These are phyloP conservation scores for Graphium colonna DNA, from an alignment of 2,888 invertebrate species.

Conservation along the genomic window DNA sequence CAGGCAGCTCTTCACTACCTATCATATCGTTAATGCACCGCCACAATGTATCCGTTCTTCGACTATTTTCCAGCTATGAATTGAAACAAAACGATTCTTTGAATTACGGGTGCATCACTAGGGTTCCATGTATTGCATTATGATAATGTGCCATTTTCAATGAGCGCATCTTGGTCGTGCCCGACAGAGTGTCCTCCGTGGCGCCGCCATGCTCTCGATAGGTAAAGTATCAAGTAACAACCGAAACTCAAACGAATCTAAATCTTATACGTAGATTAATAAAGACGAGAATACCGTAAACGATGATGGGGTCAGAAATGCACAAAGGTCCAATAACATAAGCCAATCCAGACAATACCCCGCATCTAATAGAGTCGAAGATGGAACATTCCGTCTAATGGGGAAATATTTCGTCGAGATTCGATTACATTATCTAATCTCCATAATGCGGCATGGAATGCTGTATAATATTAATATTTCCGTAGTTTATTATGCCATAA, in stretches of 20 bases:
- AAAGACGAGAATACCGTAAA: constrained; percentile 7
- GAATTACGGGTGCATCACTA: constrained; percentile 56
- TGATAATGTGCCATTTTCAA: constrained; percentile 74
- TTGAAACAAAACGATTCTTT: constrained; percentile 36
- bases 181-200: constrained; percentile 49
- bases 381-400: constrained; percentile 38
- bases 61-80: constrained; percentile 38
- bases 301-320: constrained; percentile 28
- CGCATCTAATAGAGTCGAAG: constrained; percentile 42
- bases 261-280: background rate
- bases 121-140: constrained; percentile 70
- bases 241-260: background rate
- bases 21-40: no score
- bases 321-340: constrained; percentile 38
- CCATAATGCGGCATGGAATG: constrained; percentile 49
- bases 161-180: constrained; percentile 55
- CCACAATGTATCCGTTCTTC: background rate
- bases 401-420: constrained; percentile 40
- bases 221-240: constrained; percentile 3
- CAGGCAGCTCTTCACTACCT: no score
- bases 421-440: constrained; percentile 34
- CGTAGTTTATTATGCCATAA: constrained; percentile 37
- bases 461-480: constrained; percentile 42
- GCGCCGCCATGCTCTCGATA: constrained; percentile 41
- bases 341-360: constrained; percentile 38